phyloP scores from a whole-genome alignment of 2,888 invertebrate species.

The Rhaphigaster nebulosa region DNA sequence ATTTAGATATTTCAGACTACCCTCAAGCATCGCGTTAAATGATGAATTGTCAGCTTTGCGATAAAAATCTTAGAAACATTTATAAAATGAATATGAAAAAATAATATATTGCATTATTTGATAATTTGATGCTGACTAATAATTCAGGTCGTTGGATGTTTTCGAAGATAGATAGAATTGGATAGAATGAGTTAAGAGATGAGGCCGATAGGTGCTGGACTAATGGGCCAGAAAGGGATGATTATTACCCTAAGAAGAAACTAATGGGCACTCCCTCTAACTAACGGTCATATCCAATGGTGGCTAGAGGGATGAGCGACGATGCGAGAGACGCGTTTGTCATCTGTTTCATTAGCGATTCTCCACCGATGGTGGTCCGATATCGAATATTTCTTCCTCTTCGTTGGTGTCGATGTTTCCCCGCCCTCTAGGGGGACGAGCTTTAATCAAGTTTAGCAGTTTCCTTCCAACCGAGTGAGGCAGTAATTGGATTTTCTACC shows the following conservation, averaged over 20 bases:
- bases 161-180: neutral
- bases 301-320: neutral
- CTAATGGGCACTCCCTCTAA: neutral
- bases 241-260: neutral
- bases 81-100: neutral
- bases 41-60: no score
- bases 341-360: neutral
- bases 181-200: neutral
- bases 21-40: no score
- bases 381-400: slow-evolving; percentile 21
- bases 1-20: no score
- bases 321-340: neutral
- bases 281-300: neutral
- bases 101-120: neutral
- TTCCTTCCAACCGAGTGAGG: slow-evolving; percentile 12
- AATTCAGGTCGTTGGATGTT: neutral
- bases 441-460: slow-evolving; percentile 18
- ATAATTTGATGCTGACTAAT: neutral
- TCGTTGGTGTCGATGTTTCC: neutral
- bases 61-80: no score
- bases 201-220: neutral
- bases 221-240: neutral
- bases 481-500: neutral
- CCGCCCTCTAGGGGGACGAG: neutral
- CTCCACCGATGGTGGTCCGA: neutral